Conservation (phyloP, 1,140 invertebrate species). For the Nymphalis io region DNA sequence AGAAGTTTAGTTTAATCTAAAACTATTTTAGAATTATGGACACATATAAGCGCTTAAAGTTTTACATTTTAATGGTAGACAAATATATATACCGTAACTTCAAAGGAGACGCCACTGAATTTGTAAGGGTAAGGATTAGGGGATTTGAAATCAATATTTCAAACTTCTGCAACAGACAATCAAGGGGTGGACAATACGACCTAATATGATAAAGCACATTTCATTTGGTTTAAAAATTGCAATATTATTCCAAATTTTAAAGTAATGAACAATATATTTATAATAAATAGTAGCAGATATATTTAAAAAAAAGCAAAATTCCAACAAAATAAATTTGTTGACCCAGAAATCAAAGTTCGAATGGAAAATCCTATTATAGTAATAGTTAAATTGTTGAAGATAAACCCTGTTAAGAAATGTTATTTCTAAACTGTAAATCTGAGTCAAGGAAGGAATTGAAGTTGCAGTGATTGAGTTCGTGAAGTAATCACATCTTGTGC, state of each 20-base stretch:
- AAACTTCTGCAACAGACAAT: constrained; percentile 14
- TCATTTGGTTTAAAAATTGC: too few relatives aligned
- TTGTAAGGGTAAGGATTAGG: constrained; percentile 1
- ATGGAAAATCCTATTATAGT: neutral
- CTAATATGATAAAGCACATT: neutral
- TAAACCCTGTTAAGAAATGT: constrained; percentile 5
- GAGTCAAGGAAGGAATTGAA: constrained; percentile 8
- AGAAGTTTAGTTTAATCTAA: too few relatives aligned
- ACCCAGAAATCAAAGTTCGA: neutral
- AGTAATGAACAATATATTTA: too few relatives aligned
- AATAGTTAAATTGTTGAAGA: neutral
- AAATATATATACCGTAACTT: neutral
- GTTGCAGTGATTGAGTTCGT: constrained; percentile 8
- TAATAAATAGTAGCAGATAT: too few relatives aligned
- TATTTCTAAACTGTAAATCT: constrained; percentile 10
- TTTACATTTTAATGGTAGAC: too few relatives aligned
- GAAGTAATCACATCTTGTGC: constrained; percentile 10
- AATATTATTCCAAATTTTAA: too few relatives aligned
- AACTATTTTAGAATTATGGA: too few relatives aligned
- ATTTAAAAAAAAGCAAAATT: too few relatives aligned
- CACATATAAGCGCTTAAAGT: too few relatives aligned
- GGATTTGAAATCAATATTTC: constrained; percentile 15
- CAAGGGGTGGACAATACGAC: neutral
- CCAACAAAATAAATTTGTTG: neutral
- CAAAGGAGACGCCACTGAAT: neutral